phyloP scores from a whole-genome alignment of 2,113 vertebrate genomes.

The Calonectris borealis region DNA sequence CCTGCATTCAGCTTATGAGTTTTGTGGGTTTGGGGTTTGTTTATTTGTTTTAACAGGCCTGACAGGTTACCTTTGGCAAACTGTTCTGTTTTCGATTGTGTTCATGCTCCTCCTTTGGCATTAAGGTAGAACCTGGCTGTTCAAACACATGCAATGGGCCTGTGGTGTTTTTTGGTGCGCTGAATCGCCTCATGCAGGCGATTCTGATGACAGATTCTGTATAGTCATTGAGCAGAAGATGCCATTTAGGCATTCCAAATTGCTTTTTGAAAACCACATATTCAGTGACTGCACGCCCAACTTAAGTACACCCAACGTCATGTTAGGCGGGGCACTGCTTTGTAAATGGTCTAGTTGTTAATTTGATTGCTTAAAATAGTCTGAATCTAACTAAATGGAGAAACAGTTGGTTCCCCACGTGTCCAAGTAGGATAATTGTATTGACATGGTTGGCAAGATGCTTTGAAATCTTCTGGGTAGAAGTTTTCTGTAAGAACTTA shows the following conservation, averaged over 20 bases:
- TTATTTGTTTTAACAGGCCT: neutral
- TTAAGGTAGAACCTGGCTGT: neutral
- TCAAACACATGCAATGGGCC: neutral
- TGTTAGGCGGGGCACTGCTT: neutral
- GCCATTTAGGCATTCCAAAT: neutral
- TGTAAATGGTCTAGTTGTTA: neutral
- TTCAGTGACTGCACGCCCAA: neutral
- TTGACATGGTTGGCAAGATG: neutral
- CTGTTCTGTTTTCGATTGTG: neutral
- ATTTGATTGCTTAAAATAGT: neutral
- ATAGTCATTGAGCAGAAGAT: neutral
- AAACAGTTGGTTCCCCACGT: neutral
- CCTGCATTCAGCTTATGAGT: neutral
- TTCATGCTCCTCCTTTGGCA: neutral
- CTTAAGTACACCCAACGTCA: neutral
- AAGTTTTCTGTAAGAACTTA: neutral
- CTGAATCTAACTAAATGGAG: neutral
- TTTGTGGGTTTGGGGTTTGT: neutral
- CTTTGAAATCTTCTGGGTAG: neutral
- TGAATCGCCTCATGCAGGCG: neutral
- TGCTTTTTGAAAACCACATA: neutral
- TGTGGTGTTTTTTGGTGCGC: neutral
- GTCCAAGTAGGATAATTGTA: neutral
- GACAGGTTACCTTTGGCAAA: neutral
- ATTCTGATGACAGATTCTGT: neutral